phyloP scores from a whole-genome alignment of 2,113 vertebrate genomes.

The Leptodactylus fuscus region DNA sequence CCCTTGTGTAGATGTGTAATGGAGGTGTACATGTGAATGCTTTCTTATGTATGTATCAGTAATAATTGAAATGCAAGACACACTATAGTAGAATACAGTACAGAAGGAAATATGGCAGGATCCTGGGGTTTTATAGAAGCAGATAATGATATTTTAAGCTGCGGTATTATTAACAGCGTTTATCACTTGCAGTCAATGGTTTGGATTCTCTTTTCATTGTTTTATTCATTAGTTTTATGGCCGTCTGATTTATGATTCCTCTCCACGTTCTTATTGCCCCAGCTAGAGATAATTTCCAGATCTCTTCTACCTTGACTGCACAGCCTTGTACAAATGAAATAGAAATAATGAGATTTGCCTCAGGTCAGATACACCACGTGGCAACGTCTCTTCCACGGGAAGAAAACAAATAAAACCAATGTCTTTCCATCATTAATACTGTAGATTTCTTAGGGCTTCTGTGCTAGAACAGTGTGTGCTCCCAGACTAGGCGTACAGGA shows the following conservation, averaged over 20 bases:
- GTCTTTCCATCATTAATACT: not conserved
- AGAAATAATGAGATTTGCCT: constrained; percentile 9
- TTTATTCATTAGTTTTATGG: not conserved
- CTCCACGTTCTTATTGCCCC: constrained; percentile 1
- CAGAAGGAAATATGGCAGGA: not conserved
- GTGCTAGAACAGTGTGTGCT: not conserved
- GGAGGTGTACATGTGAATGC: no score
- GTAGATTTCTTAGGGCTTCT: no score
- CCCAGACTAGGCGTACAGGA: no score
- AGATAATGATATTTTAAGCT: not conserved
- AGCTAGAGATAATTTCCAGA: not conserved
- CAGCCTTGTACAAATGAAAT: not conserved
- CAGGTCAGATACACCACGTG: not conserved
- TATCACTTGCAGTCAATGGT: not conserved
- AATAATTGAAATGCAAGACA: not conserved
- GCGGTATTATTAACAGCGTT: not conserved
- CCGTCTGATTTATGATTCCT: not conserved
- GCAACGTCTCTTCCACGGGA: not conserved
- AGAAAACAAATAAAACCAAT: not conserved
- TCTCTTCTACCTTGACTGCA: not conserved
- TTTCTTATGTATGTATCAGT: not conserved
- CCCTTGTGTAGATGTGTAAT: no score
- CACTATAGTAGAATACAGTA: not conserved
- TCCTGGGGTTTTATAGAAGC: not conserved
- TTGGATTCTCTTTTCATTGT: constrained; percentile 6